Evolutionary conservation across 1,140 invertebrate genomes (phyloP).

Genomic region (Rhopalosiphum maidis): DNA sequence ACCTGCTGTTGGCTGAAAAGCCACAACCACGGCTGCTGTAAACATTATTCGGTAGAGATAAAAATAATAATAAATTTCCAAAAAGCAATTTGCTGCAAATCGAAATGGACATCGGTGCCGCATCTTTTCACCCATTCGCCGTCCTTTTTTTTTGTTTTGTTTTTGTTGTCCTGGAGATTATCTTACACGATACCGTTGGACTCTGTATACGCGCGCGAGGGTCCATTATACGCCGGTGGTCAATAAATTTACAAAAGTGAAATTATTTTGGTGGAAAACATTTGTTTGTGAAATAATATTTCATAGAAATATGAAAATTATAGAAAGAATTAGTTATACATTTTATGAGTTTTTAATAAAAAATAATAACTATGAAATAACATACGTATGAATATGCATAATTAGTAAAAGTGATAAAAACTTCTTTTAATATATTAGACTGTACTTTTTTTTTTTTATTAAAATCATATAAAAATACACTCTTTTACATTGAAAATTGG

Average conservation of each 20-base stretch:
- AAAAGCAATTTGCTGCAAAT: constrained; percentile 56
- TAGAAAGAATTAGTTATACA: background rate
- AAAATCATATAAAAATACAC: background rate
- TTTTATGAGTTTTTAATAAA: background rate
- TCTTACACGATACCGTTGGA: background rate
- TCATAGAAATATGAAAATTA: background rate
- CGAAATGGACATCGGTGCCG: constrained; percentile 51
- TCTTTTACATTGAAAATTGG: background rate
- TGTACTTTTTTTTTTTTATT: background rate
- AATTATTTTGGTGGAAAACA: background rate
- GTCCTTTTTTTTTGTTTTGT: background rate
- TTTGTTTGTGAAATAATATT: background rate
- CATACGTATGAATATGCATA: background rate
- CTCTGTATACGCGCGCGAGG: background rate
- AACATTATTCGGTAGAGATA: constrained; percentile 28
- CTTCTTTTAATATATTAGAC: background rate
- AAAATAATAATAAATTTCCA: constrained; percentile 53
- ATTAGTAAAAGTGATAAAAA: background rate
- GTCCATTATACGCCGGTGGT: background rate
- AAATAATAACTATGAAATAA: background rate
- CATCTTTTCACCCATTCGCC: background rate
- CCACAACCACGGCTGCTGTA: background rate
- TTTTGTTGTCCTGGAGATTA: constrained; percentile 1
- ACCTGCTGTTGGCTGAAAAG: constrained; percentile 39
- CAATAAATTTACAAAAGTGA: background rate